These are phyloP conservation scores for Osmerus mordax DNA, from an alignment of 2,113 vertebrate genomes.

Conservation along the genomic window DNA sequence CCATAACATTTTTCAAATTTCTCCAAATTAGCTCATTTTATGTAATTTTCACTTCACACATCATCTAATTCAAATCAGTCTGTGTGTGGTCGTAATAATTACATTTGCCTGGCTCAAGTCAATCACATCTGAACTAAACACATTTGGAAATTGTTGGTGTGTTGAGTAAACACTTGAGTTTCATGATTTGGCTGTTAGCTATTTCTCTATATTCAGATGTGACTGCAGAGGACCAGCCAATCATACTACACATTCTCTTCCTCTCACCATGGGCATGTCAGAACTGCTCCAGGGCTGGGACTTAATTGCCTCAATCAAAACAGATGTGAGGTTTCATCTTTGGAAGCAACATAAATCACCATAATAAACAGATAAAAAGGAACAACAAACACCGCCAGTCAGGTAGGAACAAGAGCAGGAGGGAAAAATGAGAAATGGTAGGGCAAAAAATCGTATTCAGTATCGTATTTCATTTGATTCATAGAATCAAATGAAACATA, in stretches of 20 bases:
- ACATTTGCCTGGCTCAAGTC: not conserved
- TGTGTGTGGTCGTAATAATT: not conserved
- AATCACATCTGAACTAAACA: not conserved
- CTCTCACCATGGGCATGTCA: constrained; percentile 24
- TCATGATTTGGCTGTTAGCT: too few species aligned
- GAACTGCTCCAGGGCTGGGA: constrained; percentile 43
- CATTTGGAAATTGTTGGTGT: not conserved
- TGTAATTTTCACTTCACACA: not conserved
- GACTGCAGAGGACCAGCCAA: not conserved
- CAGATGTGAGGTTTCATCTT: constrained; percentile 36
- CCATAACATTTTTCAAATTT: not conserved
- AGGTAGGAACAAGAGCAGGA: constrained; percentile 21
- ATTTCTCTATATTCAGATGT: not conserved
- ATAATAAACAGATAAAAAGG: constrained; percentile 41
- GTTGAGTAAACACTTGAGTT: not conserved
- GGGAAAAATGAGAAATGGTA: not conserved
- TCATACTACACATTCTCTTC: not conserved
- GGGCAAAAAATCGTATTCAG: not conserved
- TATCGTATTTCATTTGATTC: too few species aligned
- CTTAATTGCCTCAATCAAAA: constrained; percentile 60
- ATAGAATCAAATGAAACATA: constrained; percentile 1
- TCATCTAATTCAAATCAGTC: not conserved
- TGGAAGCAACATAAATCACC: constrained; percentile 54
- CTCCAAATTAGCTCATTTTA: not conserved
- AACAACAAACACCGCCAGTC: constrained; percentile 35